A percentile compares a stretch with the other conserved stretches of the same genome.
Evolutionary conservation across 35 echinoderm and acorn worm genomes (phyloP).

Genomic region (Anneissia japonica): DNA sequence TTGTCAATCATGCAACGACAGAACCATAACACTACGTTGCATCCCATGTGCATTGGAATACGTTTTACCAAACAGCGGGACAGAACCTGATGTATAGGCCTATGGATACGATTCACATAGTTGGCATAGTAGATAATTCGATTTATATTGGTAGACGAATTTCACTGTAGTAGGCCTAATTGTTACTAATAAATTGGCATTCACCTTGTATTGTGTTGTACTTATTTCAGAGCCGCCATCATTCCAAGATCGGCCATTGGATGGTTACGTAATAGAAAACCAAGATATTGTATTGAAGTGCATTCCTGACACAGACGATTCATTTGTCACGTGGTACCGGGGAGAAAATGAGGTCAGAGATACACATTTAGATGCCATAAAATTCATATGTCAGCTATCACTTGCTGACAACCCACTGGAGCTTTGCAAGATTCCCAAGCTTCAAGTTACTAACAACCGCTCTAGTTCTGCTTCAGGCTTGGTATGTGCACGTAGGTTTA

Average conservation of each 20-base stretch:
- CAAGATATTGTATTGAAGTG: not conserved
- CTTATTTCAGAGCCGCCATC: not conserved
- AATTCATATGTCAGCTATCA: not conserved
- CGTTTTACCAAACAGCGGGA: too few relatives aligned
- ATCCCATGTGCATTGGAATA: too few relatives aligned
- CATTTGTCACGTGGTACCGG: not conserved
- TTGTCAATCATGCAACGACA: too few relatives aligned
- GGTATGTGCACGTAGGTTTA: not conserved
- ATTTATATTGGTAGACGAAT: too few relatives aligned
- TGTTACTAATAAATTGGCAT: too few relatives aligned
- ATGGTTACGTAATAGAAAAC: not conserved
- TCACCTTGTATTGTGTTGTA: too few relatives aligned
- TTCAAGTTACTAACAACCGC: not conserved
- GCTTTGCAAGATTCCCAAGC: not conserved
- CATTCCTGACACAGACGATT: not conserved
- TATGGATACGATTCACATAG: too few relatives aligned
- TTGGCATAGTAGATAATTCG: too few relatives aligned
- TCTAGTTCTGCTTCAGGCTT: not conserved
- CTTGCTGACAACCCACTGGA: not conserved
- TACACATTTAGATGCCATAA: not conserved
- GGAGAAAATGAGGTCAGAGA: not conserved
- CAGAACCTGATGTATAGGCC: too few relatives aligned
- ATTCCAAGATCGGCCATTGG: not conserved
- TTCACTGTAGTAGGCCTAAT: too few relatives aligned
- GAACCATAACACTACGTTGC: too few relatives aligned